These are phyloP conservation scores for Bombycilla garrulus DNA, from an alignment of 2,113 vertebrate genomes.

Conservation along the genomic window DNA sequence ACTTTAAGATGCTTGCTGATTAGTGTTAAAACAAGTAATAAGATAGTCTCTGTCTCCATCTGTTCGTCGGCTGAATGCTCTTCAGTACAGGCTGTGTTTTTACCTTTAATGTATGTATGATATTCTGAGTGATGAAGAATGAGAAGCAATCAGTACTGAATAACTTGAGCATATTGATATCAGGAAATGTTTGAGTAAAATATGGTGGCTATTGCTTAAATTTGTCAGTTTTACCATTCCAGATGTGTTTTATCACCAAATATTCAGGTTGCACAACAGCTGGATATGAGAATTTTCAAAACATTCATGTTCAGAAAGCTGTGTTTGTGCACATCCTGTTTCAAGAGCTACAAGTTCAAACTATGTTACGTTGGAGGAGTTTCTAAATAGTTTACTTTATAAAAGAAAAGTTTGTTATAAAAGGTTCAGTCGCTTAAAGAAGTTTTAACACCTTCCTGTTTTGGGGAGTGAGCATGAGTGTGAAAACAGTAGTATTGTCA, in stretches of 20 bases:
- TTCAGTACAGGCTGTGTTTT: not conserved
- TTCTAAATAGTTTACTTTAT: not conserved
- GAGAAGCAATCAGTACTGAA: not conserved
- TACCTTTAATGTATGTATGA: not conserved
- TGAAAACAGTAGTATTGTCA: not conserved
- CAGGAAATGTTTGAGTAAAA: not conserved
- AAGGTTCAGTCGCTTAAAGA: not conserved
- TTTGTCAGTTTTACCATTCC: not conserved
- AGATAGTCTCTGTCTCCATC: not conserved
- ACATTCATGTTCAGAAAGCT: not conserved
- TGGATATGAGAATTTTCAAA: not conserved
- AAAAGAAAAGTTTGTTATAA: not conserved
- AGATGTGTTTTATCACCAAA: not conserved
- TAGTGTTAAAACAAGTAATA: not conserved
- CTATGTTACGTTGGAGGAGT: rapidly evolving
- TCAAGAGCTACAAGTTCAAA: not conserved
- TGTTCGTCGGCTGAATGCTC: not conserved
- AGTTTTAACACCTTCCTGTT: not conserved
- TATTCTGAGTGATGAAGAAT: not conserved
- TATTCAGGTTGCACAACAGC: not conserved
- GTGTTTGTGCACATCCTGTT: not conserved
- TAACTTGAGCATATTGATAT: not conserved
- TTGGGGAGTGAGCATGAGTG: too few relatives aligned
- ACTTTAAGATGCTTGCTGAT: not conserved
- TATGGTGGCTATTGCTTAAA: not conserved